Conservation (phyloP, 92 coral and sea anemone species). For the Virgularia gustaviana region DNA sequence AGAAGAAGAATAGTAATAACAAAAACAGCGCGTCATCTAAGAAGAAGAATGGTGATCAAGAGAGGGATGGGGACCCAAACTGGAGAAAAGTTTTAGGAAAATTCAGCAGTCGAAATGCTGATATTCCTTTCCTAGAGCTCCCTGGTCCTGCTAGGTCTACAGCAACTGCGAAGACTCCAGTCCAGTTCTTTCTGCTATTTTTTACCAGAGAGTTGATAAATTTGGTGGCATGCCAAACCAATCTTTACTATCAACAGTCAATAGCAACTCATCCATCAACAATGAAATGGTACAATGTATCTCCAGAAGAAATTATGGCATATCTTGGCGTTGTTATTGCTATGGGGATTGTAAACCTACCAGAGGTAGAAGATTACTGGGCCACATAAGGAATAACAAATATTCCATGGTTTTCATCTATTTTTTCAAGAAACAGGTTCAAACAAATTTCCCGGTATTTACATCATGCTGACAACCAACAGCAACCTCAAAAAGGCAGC, state of each 20-base stretch:
- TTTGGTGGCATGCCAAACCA: constrained; percentile 12
- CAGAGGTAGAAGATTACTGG: constrained; percentile 14
- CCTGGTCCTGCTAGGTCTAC: background rate
- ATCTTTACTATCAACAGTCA: constrained; percentile 7
- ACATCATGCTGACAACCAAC: constrained; percentile 2
- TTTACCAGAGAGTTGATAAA: constrained; percentile 18
- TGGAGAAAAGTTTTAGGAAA: background rate
- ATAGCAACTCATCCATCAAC: background rate
- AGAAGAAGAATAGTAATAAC: background rate
- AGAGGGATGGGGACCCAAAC: background rate
- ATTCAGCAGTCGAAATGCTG: background rate
- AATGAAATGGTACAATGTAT: constrained; percentile 23
- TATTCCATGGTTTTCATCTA: background rate
- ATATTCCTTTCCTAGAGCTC: background rate
- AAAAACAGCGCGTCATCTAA: background rate
- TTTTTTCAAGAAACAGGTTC: constrained; percentile 9
- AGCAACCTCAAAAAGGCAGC: constrained; percentile 4
- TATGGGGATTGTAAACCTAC: constrained; percentile 29
- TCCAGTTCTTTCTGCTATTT: constrained; percentile 21
- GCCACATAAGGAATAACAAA: constrained; percentile 6
- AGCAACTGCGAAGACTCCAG: background rate
- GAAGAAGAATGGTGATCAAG: background rate
- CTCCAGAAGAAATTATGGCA: constrained; percentile 31
- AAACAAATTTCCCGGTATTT: constrained; percentile 4
- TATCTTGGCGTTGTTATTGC: constrained; percentile 22